These are phyloP conservation scores for Melitaea athalia DNA, from an alignment of 2,888 invertebrate species.

Conservation along the genomic window DNA sequence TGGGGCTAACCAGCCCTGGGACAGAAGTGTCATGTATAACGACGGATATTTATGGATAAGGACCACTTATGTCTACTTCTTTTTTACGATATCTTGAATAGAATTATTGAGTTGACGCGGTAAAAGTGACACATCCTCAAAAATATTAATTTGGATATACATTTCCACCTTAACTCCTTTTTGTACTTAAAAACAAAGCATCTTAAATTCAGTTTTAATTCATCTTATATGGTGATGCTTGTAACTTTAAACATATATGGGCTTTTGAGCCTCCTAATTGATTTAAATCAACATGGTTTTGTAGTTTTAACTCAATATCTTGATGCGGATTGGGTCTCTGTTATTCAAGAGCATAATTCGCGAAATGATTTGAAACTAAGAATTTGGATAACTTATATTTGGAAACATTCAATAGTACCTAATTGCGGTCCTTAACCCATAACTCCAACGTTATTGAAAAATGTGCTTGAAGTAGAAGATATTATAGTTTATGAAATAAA, in stretches of 20 bases:
- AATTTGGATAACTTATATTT: neutral
- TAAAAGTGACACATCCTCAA: too few species aligned
- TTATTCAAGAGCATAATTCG: too few species aligned
- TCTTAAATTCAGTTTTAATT: too few species aligned
- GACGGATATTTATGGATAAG: neutral
- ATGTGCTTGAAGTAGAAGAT: constrained; percentile 3
- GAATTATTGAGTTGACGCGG: neutral
- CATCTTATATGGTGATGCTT: too few species aligned
- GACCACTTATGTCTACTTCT: neutral
- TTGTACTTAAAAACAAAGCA: too few species aligned
- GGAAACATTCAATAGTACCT: neutral
- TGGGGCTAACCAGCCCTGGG: constrained; percentile 77
- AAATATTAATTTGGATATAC: too few species aligned
- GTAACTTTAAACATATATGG: too few species aligned
- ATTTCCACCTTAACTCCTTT: too few species aligned
- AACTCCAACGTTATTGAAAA: constrained; percentile 7
- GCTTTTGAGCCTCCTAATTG: too few species aligned
- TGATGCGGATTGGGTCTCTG: too few species aligned
- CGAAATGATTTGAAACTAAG: neutral
- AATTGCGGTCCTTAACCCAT: constrained; percentile 2
- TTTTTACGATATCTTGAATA: neutral
- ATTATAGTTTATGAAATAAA: neutral
- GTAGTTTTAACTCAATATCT: too few species aligned
- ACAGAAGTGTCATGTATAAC: constrained; percentile 26
- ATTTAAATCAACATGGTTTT: too few species aligned